Percentiles rank a stretch among this genome's conserved stretches.
These are phyloP conservation scores for Hypomesus transpacificus DNA, from an alignment of 2,113 vertebrate species.

Conservation along the genomic window DNA sequence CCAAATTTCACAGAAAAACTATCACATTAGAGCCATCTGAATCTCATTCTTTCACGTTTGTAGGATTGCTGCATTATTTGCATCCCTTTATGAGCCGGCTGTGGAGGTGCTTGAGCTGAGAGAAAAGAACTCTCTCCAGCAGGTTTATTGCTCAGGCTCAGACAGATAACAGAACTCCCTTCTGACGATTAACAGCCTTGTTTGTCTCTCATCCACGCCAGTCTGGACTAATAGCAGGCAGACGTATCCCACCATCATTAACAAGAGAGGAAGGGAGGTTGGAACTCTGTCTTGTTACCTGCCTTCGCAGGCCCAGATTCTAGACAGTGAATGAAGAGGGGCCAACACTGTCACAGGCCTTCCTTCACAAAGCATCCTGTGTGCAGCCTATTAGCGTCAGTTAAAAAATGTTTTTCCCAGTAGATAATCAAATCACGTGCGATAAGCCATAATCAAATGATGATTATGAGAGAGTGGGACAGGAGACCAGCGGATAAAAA, in stretches of 20 bases:
- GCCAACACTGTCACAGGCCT: neutral
- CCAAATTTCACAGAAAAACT: too few relatives aligned
- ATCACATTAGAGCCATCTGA: too few relatives aligned
- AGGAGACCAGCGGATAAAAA: neutral
- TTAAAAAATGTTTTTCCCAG: neutral
- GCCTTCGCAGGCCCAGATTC: neutral
- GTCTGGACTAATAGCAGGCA: neutral
- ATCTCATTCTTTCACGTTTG: too few relatives aligned
- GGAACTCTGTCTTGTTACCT: neutral
- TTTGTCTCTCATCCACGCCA: neutral
- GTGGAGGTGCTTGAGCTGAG: neutral
- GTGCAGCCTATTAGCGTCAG: neutral
- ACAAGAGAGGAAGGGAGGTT: constrained; percentile 5
- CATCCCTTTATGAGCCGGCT: neutral
- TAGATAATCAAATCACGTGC: neutral
- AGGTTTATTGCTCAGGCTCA: constrained; percentile 17
- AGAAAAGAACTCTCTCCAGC: neutral
- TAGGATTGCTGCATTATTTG: neutral
- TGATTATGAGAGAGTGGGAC: neutral
- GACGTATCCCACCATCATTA: constrained; percentile 2
- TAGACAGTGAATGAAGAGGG: neutral
- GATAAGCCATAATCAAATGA: neutral
- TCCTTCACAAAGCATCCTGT: too few relatives aligned
- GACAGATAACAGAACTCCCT: constrained; percentile 5
- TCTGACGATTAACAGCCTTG: neutral